Percentiles rank a stretch among this genome's conserved stretches.
Evolutionary conservation across 2,113 vertebrate genomes (phyloP).

Genomic region (Sinocyclocheilus maitianheensis): DNA sequence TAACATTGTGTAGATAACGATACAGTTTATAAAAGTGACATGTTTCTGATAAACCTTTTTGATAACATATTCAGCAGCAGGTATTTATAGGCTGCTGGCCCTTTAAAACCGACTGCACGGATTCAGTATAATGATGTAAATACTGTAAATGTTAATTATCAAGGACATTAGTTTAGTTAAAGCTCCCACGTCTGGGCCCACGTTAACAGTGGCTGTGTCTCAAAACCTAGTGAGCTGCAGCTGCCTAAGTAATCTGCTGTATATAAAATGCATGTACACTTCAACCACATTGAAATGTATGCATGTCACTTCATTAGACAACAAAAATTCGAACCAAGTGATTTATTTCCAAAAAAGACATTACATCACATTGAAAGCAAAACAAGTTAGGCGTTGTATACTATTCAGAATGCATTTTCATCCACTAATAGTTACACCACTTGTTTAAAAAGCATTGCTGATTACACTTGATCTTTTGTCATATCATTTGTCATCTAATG

Average conservation of each 20-base stretch:
- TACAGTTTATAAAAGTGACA: not conserved
- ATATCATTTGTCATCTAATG: too few species aligned
- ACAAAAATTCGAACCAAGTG: not conserved
- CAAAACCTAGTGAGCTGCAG: not conserved
- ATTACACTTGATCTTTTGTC: too few species aligned
- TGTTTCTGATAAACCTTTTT: not conserved
- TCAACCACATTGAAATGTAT: not conserved
- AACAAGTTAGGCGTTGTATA: too few species aligned
- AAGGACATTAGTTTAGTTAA: not conserved
- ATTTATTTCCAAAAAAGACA: not conserved
- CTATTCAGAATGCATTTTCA: not conserved
- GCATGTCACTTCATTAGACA: not conserved
- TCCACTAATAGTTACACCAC: not conserved
- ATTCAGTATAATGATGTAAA: not conserved
- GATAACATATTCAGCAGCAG: not conserved
- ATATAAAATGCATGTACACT: not conserved
- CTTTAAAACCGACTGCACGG: too few species aligned
- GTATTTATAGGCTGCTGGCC: too few species aligned
- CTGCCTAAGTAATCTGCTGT: not conserved
- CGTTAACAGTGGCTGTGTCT: not conserved
- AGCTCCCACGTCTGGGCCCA: not conserved
- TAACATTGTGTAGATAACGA: not conserved
- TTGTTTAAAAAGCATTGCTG: not conserved
- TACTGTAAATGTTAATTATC: not conserved
- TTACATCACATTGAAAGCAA: not conserved